Base-by-base conservation (phyloP, 2,797 vertebrate species). In the Oryzias dopingdopingensis region DNA sequence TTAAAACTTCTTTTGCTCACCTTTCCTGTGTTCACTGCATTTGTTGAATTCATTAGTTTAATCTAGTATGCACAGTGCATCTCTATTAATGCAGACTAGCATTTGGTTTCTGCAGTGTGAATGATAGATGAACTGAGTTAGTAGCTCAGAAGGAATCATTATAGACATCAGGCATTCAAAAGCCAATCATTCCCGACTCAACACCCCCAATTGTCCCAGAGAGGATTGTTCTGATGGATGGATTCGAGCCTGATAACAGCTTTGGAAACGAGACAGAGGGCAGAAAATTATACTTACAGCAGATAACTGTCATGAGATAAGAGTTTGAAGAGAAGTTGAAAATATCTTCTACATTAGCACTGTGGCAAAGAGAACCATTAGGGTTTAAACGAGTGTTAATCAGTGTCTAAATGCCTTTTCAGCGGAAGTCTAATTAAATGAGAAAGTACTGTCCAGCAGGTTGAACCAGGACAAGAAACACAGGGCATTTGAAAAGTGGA, bases 81-180 rank as follows among this genome's bases (percentile, higher is more conserved):
- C 55, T n/a, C n/a, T 3, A 17, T 56, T 3, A 4, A 52, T 68
- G 17, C 58, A 14, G 53, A 52, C 48, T 59, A 50, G 65, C 52
- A 59, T 56, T 18, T 64, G 57, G 45, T 55, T 52, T 60, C 61
- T 54, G 67, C 65, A 62, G 54, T 37, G n/a, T n/a, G 22, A 48
- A 42, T 84, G 77, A 89, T 84, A 44, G 49, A 88, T 78, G 63
- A 45, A 76, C 62, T 60, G 50, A 4, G 54, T 74, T 77, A 74
- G 65, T 51, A 77, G 49, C 45, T 26, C 47, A 62, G 56, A 51
- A 52, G 54, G 24, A 72, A 68, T 65, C 50, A 77, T 68, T 74
- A 76, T 14, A n/a, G 42, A 56, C 17, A 45, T 48, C 49, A 54
- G 23, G 49, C 76, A 64, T 65, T 72, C 58, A 72, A 70, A 57